phyloP scores from a whole-genome alignment of 2,113 vertebrate species.

The Todiramphus chloris region DNA sequence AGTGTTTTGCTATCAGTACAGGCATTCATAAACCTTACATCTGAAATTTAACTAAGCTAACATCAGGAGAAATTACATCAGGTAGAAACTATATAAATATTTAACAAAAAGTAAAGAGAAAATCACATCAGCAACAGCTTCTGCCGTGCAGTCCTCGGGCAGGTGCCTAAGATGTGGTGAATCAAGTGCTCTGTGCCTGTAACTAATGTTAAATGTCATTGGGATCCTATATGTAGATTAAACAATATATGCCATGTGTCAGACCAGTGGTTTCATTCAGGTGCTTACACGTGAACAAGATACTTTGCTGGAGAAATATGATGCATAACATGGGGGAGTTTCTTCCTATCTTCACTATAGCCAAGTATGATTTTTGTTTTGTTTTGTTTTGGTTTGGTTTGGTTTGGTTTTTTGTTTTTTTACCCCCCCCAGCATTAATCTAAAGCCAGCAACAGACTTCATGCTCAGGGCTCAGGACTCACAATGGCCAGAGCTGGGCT shows the following conservation, averaged over 20 bases:
- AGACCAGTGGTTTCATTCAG: not conserved
- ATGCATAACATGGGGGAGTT: not conserved
- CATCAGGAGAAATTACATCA: not conserved
- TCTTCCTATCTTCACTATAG: not conserved
- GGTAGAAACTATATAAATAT: not conserved
- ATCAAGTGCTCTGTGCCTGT: not conserved
- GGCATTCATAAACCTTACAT: not conserved
- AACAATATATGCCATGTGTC: not conserved
- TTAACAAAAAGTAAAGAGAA: not conserved
- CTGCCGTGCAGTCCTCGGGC: not conserved
- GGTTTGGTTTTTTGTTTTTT: not conserved
- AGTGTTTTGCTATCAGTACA: not conserved
- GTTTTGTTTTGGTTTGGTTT: no score
- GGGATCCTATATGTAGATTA: not conserved
- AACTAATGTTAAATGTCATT: not conserved
- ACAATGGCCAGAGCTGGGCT: not conserved
- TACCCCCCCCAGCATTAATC: not conserved
- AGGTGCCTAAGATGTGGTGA: not conserved
- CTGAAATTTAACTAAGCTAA: not conserved
- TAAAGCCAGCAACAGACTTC: not conserved
- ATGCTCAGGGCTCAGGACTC: not conserved
- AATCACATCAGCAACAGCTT: not conserved
- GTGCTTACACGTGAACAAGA: not conserved
- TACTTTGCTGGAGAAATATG: not conserved
- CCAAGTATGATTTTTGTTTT: not conserved